Percentiles rank a stretch among this genome's conserved stretches.
phyloP scores from a whole-genome alignment of 2,888 invertebrate species.

The Catotricha subobsoleta region DNA sequence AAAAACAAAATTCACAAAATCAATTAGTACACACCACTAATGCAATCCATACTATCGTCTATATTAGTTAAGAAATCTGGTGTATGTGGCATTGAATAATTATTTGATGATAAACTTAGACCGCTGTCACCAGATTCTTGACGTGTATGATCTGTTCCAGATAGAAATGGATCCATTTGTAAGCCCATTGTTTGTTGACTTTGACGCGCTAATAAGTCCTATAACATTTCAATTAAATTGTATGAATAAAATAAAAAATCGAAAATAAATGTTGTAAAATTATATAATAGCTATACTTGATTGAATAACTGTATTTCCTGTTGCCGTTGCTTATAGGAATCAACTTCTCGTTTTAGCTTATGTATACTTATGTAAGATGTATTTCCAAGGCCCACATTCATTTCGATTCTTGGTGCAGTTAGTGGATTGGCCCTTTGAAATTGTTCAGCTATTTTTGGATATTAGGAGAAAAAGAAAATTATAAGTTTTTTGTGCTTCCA shows the following conservation, averaged over 20 bases:
- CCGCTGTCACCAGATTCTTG: conserved; percentile 94
- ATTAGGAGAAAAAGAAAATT: background rate
- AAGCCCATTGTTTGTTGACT: conserved; percentile 16
- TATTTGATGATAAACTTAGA: conserved; percentile 67
- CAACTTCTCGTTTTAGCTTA: conserved; percentile 40
- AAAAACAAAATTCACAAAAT: conserved; percentile 8
- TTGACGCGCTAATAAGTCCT: conserved; percentile 14
- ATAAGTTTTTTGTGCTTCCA: background rate
- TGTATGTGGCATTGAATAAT: conserved; percentile 78
- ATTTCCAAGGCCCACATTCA: conserved; percentile 3
- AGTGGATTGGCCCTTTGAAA: conserved; percentile 29
- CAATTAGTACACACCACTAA: conserved; percentile 37
- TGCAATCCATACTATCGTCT: conserved; percentile 81
- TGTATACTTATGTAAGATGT: conserved; percentile 3
- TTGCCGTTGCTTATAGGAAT: conserved; percentile 72
- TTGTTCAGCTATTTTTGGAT: conserved; percentile 31
- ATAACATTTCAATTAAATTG: background rate
- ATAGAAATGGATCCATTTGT: conserved; percentile 54
- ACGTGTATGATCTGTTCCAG: conserved; percentile 73
- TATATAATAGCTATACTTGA: conserved; percentile 46
- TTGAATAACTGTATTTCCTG: conserved; percentile 58
- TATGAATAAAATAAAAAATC: background rate
- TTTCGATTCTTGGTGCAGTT: conserved; percentile 10
- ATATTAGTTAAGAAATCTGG: conserved; percentile 81
- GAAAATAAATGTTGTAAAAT: no score